These are phyloP conservation scores for Eriocheir sinensis DNA, from an alignment of 1,140 invertebrate species.

Conservation along the genomic window DNA sequence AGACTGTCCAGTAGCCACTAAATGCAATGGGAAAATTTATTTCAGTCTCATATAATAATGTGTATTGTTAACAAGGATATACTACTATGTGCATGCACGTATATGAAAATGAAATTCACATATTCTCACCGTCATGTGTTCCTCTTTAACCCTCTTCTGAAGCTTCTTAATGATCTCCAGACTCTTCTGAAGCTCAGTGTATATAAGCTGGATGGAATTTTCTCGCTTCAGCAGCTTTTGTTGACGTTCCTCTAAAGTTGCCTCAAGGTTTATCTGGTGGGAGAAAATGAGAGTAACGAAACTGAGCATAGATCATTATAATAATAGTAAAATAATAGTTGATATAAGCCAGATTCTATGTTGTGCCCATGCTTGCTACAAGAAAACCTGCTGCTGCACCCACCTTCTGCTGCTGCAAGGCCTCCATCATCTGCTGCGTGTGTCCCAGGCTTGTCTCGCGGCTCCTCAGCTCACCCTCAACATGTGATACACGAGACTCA, in stretches of 20 bases:
- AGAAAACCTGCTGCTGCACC: too few relatives aligned
- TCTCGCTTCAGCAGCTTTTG: conserved; percentile 65
- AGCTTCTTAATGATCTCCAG: conserved; percentile 68
- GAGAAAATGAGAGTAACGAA: too few relatives aligned
- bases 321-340: neutral
- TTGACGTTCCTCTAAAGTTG: conserved; percentile 34
- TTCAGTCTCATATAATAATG: too few relatives aligned
- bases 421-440: conserved; percentile 52
- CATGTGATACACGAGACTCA: conserved; percentile 40
- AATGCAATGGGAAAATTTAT: too few relatives aligned
- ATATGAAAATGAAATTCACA: too few relatives aligned
- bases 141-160: conserved; percentile 69
- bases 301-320: too few relatives aligned
- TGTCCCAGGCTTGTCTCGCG: conserved; percentile 51
- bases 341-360: too few relatives aligned
- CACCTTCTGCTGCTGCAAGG: conserved; percentile 66
- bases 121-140: conserved; percentile 69
- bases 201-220: conserved; percentile 68
- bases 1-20: too few relatives aligned
- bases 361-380: too few relatives aligned
- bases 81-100: too few relatives aligned
- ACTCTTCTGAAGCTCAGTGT: conserved; percentile 69
- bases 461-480: conserved; percentile 54
- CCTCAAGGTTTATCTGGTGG: conserved; percentile 51
- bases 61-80: too few relatives aligned